phyloP scores from a whole-genome alignment of 2,888 invertebrate species.

The Aleiodes alternator region DNA sequence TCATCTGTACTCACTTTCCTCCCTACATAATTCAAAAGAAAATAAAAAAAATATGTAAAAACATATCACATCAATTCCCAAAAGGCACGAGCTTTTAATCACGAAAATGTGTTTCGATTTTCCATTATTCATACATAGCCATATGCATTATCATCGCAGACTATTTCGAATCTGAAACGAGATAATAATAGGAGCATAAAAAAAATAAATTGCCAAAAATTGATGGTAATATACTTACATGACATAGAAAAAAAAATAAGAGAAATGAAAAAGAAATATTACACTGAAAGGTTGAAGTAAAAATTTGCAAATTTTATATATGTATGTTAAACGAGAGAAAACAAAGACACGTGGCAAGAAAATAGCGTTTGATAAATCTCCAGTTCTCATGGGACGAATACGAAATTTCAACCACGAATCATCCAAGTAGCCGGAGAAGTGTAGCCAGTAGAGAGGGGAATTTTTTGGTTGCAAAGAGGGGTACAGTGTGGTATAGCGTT shows the following conservation, averaged over 20 bases:
- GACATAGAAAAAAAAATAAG: background rate
- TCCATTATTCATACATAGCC: background rate
- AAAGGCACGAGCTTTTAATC: conserved; percentile 26
- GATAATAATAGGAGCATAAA: too few species aligned
- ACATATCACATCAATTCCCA: conserved; percentile 28
- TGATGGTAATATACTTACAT: background rate
- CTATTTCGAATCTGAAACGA: too few species aligned
- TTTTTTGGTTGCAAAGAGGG: background rate
- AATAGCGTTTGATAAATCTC: conserved; percentile 53
- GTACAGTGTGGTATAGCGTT: conserved; percentile 26
- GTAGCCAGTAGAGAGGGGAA: conserved; percentile 37
- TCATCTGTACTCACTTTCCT: background rate
- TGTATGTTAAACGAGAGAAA: conserved; percentile 24
- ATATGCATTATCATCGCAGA: background rate
- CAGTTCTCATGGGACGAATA: conserved; percentile 54
- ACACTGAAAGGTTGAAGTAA: background rate
- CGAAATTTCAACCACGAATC: conserved; percentile 57
- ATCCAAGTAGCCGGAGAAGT: conserved; percentile 47
- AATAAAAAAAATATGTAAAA: conserved; percentile 1
- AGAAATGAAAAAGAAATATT: background rate
- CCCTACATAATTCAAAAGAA: background rate
- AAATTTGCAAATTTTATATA: conserved; percentile 32
- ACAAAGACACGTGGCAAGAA: conserved; percentile 38
- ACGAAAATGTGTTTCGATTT: conserved; percentile 18
- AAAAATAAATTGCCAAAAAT: too few species aligned